phyloP scores from a whole-genome alignment of 2,888 invertebrate genomes.

The Cosmorhoe ocellata region DNA sequence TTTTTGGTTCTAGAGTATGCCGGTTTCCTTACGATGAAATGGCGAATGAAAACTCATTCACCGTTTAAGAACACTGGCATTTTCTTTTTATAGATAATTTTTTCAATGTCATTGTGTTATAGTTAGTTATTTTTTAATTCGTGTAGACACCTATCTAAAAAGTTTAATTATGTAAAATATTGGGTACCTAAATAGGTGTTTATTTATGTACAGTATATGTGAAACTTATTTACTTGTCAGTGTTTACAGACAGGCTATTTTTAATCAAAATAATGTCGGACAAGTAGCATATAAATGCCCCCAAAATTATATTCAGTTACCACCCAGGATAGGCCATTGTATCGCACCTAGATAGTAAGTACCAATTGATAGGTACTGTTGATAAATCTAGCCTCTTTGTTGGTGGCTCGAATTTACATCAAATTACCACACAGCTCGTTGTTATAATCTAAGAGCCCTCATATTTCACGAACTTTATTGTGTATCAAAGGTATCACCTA shows the following conservation, averaged over 20 bases:
- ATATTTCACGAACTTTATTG: constrained; percentile 19
- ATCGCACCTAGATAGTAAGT: background rate
- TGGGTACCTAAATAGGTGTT: no score
- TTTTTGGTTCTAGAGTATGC: no score
- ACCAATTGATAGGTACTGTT: background rate
- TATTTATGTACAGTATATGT: no score
- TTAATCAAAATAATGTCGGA: background rate
- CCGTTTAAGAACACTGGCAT: no score
- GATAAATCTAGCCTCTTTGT: constrained; percentile 21
- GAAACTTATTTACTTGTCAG: no score
- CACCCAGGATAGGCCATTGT: constrained; percentile 16
- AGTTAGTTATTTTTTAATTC: no score
- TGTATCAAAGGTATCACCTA: constrained; percentile 14
- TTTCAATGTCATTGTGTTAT: no score
- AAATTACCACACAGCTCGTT: constrained; percentile 17
- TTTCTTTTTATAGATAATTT: no score
- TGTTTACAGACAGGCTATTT: background rate
- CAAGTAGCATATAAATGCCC: background rate
- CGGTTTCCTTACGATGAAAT: no score
- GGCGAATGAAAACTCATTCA: no score
- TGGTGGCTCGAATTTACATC: constrained; percentile 20
- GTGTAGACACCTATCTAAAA: no score
- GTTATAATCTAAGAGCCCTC: constrained; percentile 8
- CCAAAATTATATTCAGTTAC: constrained; percentile 17
- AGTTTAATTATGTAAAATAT: no score